Conservation (phyloP, 2,113 vertebrate genomes). For the Halichoerus grypus region DNA sequence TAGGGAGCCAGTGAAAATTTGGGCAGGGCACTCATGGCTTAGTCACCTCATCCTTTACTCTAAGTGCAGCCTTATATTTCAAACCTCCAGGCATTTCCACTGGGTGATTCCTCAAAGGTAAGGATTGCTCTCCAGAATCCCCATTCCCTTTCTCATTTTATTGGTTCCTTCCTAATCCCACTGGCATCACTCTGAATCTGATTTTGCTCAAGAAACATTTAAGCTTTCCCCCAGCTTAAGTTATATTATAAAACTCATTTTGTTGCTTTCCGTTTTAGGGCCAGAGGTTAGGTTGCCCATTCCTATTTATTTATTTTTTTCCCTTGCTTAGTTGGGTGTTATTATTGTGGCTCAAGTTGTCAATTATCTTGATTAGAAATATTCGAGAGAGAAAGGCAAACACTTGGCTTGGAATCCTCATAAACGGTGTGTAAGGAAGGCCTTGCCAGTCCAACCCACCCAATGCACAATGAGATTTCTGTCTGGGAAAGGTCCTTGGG, state of each 20-base stretch:
- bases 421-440: neutral
- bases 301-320: neutral
- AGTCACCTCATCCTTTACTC: neutral
- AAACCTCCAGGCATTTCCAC: neutral
- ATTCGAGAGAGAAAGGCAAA: neutral
- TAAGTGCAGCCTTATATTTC: neutral
- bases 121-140: neutral
- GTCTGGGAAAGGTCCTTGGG: neutral
- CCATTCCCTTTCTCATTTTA: neutral
- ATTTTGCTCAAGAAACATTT: neutral
- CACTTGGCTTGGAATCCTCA: neutral
- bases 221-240: neutral
- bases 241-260: neutral
- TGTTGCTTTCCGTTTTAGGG: neutral
- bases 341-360: neutral
- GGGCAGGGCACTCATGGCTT: neutral
- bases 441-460: neutral
- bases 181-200: neutral
- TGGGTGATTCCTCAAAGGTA: neutral
- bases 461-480: neutral
- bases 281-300: neutral
- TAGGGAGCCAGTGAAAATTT: neutral
- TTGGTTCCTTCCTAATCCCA: neutral
- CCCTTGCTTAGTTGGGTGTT: neutral
- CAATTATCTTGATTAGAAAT: slow-evolving; percentile 53